These are phyloP conservation scores for Panurus biarmicus DNA, from an alignment of 2,113 vertebrate genomes.

Conservation along the genomic window DNA sequence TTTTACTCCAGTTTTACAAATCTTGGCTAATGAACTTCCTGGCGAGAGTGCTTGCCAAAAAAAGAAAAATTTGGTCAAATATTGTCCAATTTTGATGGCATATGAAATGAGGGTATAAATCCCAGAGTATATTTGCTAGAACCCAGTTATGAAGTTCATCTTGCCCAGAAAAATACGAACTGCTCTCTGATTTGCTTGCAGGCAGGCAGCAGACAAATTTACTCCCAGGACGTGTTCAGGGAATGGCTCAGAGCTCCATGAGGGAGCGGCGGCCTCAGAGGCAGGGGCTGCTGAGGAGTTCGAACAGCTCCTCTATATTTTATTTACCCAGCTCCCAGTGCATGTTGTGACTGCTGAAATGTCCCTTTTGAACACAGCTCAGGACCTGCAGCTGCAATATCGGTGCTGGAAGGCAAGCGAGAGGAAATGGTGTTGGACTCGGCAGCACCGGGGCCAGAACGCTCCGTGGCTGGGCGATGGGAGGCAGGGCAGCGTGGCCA, in stretches of 20 bases:
- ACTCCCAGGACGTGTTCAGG: neutral
- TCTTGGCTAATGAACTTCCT: slow-evolving; percentile 3
- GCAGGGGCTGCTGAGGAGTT: neutral
- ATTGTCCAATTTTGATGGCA: neutral
- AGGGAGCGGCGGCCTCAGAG: fast-evolving
- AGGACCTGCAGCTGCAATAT: neutral
- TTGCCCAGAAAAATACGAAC: slow-evolving; percentile 1
- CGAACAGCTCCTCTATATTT: neutral
- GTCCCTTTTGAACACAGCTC: neutral
- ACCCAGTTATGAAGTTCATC: neutral
- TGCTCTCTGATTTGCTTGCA: neutral
- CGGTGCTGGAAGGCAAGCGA: neutral
- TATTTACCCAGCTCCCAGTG: neutral
- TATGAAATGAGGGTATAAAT: neutral
- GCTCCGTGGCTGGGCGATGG: fast-evolving
- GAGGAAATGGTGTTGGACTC: neutral
- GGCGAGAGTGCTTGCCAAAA: neutral
- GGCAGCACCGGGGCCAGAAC: no score
- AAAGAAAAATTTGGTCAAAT: neutral
- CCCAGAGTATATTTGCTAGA: neutral
- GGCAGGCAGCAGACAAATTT: neutral
- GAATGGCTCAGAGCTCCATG: neutral
- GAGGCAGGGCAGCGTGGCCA: fast-evolving
- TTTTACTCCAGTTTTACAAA: neutral
- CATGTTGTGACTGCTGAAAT: neutral